Evolutionary conservation across 2,888 invertebrate genomes (phyloP).

Genomic region (Eristalis tenax): DNA sequence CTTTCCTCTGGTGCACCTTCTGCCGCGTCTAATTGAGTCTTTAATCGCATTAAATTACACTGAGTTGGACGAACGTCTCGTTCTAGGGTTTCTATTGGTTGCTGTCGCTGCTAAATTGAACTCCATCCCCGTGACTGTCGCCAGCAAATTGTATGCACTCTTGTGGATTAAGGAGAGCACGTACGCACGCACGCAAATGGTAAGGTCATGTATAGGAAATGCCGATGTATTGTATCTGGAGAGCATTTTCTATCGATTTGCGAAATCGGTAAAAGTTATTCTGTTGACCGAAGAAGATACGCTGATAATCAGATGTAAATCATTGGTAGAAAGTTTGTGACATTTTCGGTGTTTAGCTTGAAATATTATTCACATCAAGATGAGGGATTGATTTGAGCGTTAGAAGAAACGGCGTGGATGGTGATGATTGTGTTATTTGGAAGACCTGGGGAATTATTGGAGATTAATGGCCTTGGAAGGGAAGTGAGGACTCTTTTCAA

Average conservation of each 20-base stretch:
- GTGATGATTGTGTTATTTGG: background rate
- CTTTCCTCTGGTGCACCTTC: background rate
- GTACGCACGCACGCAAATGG: background rate
- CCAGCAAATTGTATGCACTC: background rate
- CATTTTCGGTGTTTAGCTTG: background rate
- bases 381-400: background rate
- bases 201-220: background rate
- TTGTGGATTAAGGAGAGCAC: background rate
- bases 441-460: too few relatives aligned
- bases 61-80: slow-evolving; percentile 1
- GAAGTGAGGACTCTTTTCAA: too few relatives aligned
- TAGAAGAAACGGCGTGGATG: background rate
- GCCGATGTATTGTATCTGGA: background rate
- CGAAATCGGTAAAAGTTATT: slow-evolving; percentile 14
- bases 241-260: background rate
- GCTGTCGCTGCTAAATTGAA: background rate
- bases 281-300: background rate
- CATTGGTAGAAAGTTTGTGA: background rate
- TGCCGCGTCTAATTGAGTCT: slow-evolving; percentile 19
- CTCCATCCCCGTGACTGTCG: background rate
- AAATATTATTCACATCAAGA: background rate
- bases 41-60: slow-evolving; percentile 27
- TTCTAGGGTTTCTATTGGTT: slow-evolving; percentile 22
- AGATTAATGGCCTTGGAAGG: too few relatives aligned
- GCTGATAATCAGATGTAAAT: slow-evolving; percentile 29